Evolutionary conservation across 2,888 invertebrate genomes (phyloP).

Genomic region (Callimorpha dominula): DNA sequence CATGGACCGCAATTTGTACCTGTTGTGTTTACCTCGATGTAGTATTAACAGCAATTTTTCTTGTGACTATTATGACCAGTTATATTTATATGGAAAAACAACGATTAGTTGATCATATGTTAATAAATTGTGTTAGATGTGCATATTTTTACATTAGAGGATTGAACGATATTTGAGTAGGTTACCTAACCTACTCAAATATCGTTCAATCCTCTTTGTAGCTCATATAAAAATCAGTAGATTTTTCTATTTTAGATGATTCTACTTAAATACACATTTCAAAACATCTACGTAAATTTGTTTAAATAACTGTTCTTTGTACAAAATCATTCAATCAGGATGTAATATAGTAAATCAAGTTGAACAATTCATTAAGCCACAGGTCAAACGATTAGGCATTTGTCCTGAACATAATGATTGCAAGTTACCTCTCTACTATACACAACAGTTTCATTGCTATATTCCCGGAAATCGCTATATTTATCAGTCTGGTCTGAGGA

Average conservation of each 20-base stretch:
- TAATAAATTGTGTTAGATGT: conserved; percentile 7
- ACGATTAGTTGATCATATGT: background rate
- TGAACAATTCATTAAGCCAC: conserved; percentile 6
- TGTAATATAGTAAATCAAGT: background rate
- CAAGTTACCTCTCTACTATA: conserved; percentile 25
- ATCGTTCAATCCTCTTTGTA: conserved; percentile 6
- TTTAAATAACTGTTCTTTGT: background rate
- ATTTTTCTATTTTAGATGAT: background rate
- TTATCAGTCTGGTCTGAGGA: conserved; percentile 62
- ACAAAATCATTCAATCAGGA: background rate
- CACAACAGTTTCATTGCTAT: conserved; percentile 75
- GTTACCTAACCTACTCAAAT: conserved; percentile 14
- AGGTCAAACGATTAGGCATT: conserved; percentile 6
- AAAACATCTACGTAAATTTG: background rate
- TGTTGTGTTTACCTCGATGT: conserved; percentile 5
- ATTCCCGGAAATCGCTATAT: conserved; percentile 75
- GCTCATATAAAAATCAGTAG: background rate
- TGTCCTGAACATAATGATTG: conserved; percentile 30
- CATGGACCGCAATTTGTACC: conserved; percentile 14
- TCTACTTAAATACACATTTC: background rate
- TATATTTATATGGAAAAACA: conserved; percentile 8
- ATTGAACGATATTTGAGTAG: no score
- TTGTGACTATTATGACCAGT: background rate
- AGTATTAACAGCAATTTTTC: conserved; percentile 5
- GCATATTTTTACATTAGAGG: conserved; percentile 13